Conservation (phyloP, 2,797 vertebrate genomes). For the Bradypodion ventrale region DNA sequence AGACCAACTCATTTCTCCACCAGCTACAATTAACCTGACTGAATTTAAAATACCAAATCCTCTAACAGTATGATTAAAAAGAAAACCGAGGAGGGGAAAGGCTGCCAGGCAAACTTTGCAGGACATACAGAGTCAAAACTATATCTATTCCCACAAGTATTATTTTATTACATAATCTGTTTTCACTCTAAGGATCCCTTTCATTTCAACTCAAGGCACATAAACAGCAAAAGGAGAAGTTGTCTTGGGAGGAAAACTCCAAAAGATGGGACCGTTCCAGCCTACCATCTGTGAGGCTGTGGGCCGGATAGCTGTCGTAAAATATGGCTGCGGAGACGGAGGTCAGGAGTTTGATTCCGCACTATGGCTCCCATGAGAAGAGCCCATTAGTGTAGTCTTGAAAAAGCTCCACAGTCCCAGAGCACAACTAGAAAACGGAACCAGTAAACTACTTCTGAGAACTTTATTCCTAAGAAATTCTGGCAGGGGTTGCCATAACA, state of each 20-base stretch:
- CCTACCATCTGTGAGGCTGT: neutral
- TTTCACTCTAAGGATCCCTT: neutral
- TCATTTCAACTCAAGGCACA: neutral
- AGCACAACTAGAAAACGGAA: too few relatives aligned
- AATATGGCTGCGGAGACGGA: too few relatives aligned
- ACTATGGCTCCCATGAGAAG: too few relatives aligned
- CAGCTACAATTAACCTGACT: neutral
- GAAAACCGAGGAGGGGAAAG: neutral
- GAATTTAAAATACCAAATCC: neutral
- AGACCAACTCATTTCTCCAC: neutral
- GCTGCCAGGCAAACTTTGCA: neutral
- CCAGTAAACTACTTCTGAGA: too few relatives aligned
- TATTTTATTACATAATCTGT: neutral
- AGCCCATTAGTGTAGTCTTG: too few relatives aligned
- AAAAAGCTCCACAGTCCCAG: too few relatives aligned
- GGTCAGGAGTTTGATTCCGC: too few relatives aligned
- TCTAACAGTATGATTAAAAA: neutral
- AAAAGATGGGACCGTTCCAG: neutral
- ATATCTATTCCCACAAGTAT: neutral
- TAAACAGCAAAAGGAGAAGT: neutral
- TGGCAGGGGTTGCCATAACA: too few relatives aligned
- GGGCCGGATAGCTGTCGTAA: neutral
- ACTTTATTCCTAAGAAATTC: too few relatives aligned
- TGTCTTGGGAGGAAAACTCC: neutral
- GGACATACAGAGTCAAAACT: neutral